Base-by-base conservation (phyloP, 2,797 vertebrate species). In the Enteromius anoplus region DNA sequence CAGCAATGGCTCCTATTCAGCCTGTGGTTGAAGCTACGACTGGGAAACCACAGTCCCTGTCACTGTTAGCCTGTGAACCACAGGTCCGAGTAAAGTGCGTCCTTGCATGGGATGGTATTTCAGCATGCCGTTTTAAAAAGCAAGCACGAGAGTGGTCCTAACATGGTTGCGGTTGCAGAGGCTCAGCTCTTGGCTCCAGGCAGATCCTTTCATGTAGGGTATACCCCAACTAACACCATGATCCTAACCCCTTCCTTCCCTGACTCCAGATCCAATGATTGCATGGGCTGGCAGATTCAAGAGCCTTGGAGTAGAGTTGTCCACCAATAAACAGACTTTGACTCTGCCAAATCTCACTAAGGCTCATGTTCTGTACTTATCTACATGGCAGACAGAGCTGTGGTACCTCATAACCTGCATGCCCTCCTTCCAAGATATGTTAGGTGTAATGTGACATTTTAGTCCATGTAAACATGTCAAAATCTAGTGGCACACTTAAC, bases 31-130 rank as follows among this genome's bases (percentile, higher is more conserved):
- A 84, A 69, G 21, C 53, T 81, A 60, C 55, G 82, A 23, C 53
- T 75, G 70, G 53, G 53, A 85, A 85, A 81, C 81, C 80, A 21
- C 83, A 81, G 69, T 26, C 40, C 60, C 29, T 21, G 51, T 70
- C 53, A 78, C 45, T 82, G 81, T 60, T 76, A 86, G 83, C 68
- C 75, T 86, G 78, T 78, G 71, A 88, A 86, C 80, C 51, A 83
- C 72, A 75, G 21, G 34, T 53, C 66, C 53, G 70, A 47, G 62
- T 73, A 62, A 77, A 60, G 60, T 84, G 53, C 51, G 42, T 45
- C 80, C 81, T 85, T 78, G n/a, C 8, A 62, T 70, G 17, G 21
- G 66, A 86, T 81, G 47, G 51, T 79, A 82, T 87, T 88, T 77
- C 75, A 84, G 40, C 34, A 75, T 32, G 53, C 26, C 45, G 14